Base-by-base conservation (phyloP, 2,888 invertebrate genomes). In the Seira sanloemensis region DNA sequence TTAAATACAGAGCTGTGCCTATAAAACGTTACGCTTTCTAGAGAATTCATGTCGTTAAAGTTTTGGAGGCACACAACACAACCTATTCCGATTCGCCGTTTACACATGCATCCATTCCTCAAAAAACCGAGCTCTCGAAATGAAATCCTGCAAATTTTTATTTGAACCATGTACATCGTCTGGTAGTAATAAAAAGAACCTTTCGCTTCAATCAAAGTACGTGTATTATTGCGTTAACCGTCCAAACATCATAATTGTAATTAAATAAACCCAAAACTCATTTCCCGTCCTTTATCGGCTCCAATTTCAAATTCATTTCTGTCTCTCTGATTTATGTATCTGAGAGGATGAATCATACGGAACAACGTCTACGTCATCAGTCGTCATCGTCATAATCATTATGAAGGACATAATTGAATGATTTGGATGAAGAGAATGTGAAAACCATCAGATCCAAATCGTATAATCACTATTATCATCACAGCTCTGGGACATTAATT, bases 401-500 rank as follows among this genome's bases (percentile, higher is more conserved):
- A 50, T 50, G 50, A 50, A 50, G 50, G 2, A 50, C 50, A 50
- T 50, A 50, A 50, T 50, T 50, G 50, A 50, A 50, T 50, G 50
- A 50, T 50, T 50, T 50, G 50, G 50, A 50, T 50, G 50, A 50
- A 50, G 50, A 50, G 50, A 50, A 50, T 50, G 16, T 50, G 16
- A 50, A 76, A 72, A 83, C 78, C 68, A 78, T 78, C 74, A 69
- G 83, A 83, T 78, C 83, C 73, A 50, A 50, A 50, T 50, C 50
- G 50, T 78, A 83, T 83, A 73, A 83, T 74, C 78, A 73, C 72
- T 72, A 65, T 79, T 67, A 78, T 78, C 54, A 66, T 50, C 26
- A 78, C 2, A 50, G 81, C 81, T 82, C 46, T 67, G 67, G 77
- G 77, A 82, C 77, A 82, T 82, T 77, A 81, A 66, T 78, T 69